Evolutionary conservation across 2,888 invertebrate genomes (phyloP).

Genomic region (Amiota mariae): DNA sequence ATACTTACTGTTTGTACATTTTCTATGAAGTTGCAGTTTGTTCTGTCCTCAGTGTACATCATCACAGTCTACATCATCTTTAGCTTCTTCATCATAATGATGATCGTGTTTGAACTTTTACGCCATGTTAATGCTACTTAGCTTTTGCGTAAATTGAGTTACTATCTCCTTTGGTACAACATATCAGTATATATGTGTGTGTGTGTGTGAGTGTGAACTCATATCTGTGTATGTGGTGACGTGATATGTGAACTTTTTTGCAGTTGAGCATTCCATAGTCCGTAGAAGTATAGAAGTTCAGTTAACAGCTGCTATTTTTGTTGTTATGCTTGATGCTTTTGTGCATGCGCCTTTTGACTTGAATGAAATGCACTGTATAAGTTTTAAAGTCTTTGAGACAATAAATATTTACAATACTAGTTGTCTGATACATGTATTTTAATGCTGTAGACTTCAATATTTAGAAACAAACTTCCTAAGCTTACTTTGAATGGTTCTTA

Average conservation of each 20-base stretch:
- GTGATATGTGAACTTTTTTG: conserved; percentile 28
- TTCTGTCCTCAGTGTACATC: neutral
- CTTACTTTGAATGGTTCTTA: no score
- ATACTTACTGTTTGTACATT: conserved; percentile 26
- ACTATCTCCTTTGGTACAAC: neutral
- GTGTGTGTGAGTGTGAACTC: no score
- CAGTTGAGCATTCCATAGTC: neutral
- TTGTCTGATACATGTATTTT: no score
- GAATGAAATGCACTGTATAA: no score
- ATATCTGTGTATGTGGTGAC: conserved; percentile 18
- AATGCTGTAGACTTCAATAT: no score
- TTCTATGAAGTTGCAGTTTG: conserved; percentile 21
- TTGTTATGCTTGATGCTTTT: no score
- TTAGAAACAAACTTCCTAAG: no score
- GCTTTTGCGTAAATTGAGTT: conserved; percentile 28
- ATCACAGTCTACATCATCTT: conserved; percentile 1
- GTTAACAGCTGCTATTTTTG: no score
- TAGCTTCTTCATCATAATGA: neutral
- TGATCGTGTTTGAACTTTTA: conserved; percentile 19
- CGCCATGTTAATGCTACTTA: conserved; percentile 25
- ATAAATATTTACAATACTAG: no score
- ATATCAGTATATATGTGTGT: no score
- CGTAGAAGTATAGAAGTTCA: neutral
- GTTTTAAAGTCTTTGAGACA: no score
- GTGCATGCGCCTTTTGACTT: no score